phyloP scores from a whole-genome alignment of 2,113 vertebrate genomes.

The Psophia crepitans region DNA sequence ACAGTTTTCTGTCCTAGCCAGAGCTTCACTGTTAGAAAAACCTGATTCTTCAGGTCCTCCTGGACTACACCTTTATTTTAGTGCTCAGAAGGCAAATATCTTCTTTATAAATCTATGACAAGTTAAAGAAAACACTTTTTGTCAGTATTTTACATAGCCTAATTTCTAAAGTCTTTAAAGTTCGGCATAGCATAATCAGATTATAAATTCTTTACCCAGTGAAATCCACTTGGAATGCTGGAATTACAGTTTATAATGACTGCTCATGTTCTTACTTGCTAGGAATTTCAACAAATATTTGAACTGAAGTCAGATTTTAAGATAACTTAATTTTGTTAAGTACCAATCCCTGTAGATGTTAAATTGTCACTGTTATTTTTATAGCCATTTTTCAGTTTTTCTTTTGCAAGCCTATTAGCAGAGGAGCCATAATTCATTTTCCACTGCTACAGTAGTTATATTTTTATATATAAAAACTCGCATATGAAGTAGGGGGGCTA shows the following conservation, averaged over 20 bases:
- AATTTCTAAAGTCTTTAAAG: conserved; percentile 31
- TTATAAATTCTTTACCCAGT: conserved; percentile 54
- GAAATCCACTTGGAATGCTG: conserved; percentile 66
- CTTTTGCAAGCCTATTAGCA: not conserved
- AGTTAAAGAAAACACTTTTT: not conserved
- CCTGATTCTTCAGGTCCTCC: not conserved
- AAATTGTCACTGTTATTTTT: not conserved
- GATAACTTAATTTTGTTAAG: conserved; percentile 16
- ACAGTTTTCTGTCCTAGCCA: not conserved
- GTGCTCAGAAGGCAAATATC: not conserved
- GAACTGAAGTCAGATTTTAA: conserved; percentile 28
- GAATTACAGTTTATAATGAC: conserved; percentile 28
- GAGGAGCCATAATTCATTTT: not conserved
- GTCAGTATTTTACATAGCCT: not conserved
- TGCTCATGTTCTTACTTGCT: conserved; percentile 65
- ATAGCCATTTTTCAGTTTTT: not conserved
- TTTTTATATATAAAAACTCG: not conserved
- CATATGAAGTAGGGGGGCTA: not conserved
- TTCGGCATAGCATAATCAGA: conserved; percentile 54
- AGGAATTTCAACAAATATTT: conserved; percentile 56
- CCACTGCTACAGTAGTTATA: not conserved
- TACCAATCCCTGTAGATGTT: not conserved
- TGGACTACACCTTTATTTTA: not conserved
- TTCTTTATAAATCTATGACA: not conserved
- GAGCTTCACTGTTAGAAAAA: not conserved